A percentile compares a stretch with the other conserved stretches of the same genome.
Evolutionary conservation across 53 echinoderm and acorn worm genomes (phyloP).

Genomic region (Glandiceps talaboti): DNA sequence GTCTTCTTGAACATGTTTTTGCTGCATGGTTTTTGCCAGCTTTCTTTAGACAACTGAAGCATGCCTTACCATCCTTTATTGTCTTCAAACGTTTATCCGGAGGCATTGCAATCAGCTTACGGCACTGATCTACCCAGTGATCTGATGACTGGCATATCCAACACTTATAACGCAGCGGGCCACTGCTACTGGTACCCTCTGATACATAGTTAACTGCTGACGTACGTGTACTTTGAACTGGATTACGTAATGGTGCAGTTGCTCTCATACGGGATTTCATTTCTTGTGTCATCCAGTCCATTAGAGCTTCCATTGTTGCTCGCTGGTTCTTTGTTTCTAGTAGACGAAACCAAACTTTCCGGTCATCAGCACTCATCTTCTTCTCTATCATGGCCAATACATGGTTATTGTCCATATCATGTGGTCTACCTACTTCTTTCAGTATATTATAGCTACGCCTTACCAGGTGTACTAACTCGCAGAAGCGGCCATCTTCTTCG

Average conservation of each 20-base stretch:
- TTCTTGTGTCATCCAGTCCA: constrained; percentile 31
- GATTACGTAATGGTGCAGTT: constrained; percentile 32
- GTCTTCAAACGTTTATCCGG: constrained; percentile 10
- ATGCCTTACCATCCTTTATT: constrained; percentile 27
- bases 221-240: constrained; percentile 1
- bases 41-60: constrained; percentile 55
- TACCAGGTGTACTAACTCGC: constrained; percentile 36
- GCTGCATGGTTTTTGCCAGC: constrained; percentile 44
- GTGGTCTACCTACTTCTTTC: constrained; percentile 24
- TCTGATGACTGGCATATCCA: no score
- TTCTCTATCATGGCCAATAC: no score
- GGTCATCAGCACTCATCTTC: constrained; percentile 23
- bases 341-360: no score
- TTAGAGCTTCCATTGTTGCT: no score
- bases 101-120: no score
- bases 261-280: constrained; percentile 42
- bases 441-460: constrained; percentile 40
- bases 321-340: no score
- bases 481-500: constrained; percentile 34
- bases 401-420: no score
- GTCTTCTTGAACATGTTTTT: no score
- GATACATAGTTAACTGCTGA: background rate
- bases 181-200: no score
- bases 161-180: no score
- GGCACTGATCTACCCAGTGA: no score